Percentiles rank a stretch among this genome's conserved stretches.
phyloP scores from a whole-genome alignment of 2,888 invertebrate species.

The Mycogona germanica region DNA sequence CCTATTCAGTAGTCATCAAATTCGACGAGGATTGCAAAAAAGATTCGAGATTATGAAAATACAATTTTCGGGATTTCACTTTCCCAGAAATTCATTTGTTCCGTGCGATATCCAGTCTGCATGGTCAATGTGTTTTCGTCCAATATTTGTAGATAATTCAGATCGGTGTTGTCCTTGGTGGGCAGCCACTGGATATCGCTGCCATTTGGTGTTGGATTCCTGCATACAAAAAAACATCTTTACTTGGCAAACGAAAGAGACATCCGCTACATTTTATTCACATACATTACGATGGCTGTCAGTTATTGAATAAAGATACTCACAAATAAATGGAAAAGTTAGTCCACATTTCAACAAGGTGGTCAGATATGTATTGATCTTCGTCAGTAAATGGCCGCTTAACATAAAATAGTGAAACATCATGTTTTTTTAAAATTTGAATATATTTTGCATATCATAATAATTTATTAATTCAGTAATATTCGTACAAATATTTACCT shows the following conservation, averaged over 20 bases:
- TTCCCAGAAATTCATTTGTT: slow-evolving; percentile 11
- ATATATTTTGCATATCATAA: too few species aligned
- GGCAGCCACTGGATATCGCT: slow-evolving; percentile 1
- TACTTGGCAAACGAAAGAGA: too few species aligned
- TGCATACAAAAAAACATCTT: neutral
- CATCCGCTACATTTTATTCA: neutral
- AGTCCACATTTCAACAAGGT: slow-evolving; percentile 1
- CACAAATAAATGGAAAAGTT: neutral
- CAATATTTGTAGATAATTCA: neutral
- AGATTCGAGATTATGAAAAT: too few species aligned
- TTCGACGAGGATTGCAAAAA: too few species aligned
- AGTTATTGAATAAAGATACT: neutral
- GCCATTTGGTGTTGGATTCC: slow-evolving; percentile 4
- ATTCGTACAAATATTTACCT: too few species aligned
- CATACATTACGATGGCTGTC: neutral
- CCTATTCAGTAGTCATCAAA: too few species aligned
- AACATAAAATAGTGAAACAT: too few species aligned
- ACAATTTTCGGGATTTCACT: neutral
- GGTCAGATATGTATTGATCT: neutral
- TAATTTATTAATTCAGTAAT: too few species aligned
- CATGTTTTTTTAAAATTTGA: too few species aligned
- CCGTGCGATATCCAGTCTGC: neutral
- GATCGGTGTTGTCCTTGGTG: neutral
- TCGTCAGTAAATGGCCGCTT: neutral
- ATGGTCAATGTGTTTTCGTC: neutral